Evolutionary conservation across 2,888 invertebrate genomes (phyloP), one percentile per base, ranked within the genome.

Genomic region (Drepana falcataria): DNA sequence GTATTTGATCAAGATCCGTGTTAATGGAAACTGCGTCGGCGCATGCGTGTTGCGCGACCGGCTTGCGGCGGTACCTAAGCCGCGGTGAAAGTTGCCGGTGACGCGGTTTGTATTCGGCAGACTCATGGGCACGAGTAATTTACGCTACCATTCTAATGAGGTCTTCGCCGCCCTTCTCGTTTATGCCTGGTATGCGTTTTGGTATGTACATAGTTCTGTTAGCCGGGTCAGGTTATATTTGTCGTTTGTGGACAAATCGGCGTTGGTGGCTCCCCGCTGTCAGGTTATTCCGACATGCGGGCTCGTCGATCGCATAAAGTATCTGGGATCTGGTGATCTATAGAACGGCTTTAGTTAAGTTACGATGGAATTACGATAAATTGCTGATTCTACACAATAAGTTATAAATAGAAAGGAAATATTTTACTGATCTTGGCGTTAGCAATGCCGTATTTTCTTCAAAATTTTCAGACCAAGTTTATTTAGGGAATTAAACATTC

Each of bases 61-160:
- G 65, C 73, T 68, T 61, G 65, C 69, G 70, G 51, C 34, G 40
- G 51, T 51, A 51, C 51, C 49, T 49, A 34, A 66, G 66, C 55
- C 66, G 70, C 64, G 88, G 90, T 85, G 90, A 90, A 90, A 90
- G 90, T 89, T 88, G 82, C 72, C 74, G 67, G 81, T 86, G 88
- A 89, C 87, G 89, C 83, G 84, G 82, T 81, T 80, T 82, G 83
- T 85, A 80, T 82, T 79, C 83, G 82, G 79, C 77, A 79, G 79
- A 77, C 78, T 73, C 76, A 74, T 75, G 71, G 72, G 64, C 69
- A 70, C 76, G 67, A 78, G 79, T 79, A 79, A 83, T 81, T 82
- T 83, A 79, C 78, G 70, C 76, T 64, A 74, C 80, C 77, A 79
- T 57, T 78, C 65, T 73, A 78, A 71, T 71, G 58, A 75, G 79